Percentiles rank a stretch among this genome's conserved stretches.
Evolutionary conservation across 2,888 invertebrate species (phyloP).

Genomic region (Epicampocera succincta): DNA sequence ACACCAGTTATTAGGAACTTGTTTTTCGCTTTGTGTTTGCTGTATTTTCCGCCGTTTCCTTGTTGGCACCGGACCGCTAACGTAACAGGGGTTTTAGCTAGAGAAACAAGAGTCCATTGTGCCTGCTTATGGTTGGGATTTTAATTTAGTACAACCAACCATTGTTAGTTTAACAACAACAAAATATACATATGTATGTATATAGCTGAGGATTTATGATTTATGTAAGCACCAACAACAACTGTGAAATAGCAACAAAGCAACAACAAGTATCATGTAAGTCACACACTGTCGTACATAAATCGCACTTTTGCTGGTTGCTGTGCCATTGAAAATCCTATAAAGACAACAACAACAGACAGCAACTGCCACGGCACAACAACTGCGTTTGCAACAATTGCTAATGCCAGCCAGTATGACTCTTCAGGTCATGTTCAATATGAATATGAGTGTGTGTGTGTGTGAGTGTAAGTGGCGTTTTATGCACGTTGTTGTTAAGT

Average conservation of each 20-base stretch:
- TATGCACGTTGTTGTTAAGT: not conserved
- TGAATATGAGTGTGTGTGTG: not conserved
- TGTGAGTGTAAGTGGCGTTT: not conserved
- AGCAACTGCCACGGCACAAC: conserved; percentile 9
- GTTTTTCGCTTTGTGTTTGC: not conserved
- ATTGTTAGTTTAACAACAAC: conserved; percentile 48
- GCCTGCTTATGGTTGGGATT: conserved; percentile 43
- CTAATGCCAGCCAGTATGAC: conserved; percentile 42
- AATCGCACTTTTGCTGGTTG: conserved; percentile 8
- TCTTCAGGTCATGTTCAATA: conserved; percentile 2
- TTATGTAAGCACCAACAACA: conserved; percentile 55
- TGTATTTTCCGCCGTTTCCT: not conserved
- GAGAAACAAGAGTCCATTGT: conserved; percentile 8
- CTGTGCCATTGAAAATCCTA: conserved; percentile 19
- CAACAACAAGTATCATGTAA: conserved; percentile 39
- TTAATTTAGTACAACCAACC: conserved; percentile 17
- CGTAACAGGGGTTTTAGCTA: conserved; percentile 27
- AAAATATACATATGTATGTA: not conserved
- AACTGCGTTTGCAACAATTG: conserved; percentile 50
- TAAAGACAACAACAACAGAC: conserved; percentile 12
- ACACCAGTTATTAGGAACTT: conserved; percentile 10
- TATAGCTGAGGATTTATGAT: conserved; percentile 60
- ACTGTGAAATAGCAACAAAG: conserved; percentile 27
- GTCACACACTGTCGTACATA: not conserved
- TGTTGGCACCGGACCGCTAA: not conserved